phyloP scores from a whole-genome alignment of 1,140 invertebrate species.

The Meloidogyne floridensis region DNA sequence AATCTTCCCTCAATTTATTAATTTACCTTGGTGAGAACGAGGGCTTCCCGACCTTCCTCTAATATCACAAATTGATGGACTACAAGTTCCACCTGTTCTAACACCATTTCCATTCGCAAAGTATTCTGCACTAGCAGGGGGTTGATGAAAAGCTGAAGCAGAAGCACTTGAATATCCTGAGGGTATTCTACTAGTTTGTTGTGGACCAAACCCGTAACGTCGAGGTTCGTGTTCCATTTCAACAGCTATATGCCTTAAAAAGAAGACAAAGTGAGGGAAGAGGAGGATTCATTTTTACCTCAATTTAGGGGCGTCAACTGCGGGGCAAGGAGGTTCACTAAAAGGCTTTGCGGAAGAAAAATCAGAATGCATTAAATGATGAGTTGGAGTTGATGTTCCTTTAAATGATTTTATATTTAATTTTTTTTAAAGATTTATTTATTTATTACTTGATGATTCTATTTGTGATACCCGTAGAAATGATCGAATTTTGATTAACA shows the following conservation, averaged over 20 bases:
- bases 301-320: neutral
- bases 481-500: constrained; percentile 56
- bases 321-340: too few relatives aligned
- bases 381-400: constrained; percentile 26
- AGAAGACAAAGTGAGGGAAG: neutral
- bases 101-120: neutral
- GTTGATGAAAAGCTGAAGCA: constrained; percentile 9
- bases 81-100: neutral
- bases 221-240: constrained; percentile 33
- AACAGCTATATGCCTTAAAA: constrained; percentile 24
- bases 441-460: constrained; percentile 35
- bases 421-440: constrained; percentile 4
- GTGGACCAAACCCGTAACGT: constrained; percentile 16
- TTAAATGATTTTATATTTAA: neutral
- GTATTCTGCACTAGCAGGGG: neutral
- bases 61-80: neutral
- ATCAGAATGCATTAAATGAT: constrained; percentile 21
- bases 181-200: neutral
- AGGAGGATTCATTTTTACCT: neutral
- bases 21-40: constrained; percentile 5
- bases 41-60: neutral
- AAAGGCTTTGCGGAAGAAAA: constrained; percentile 16
- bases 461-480: constrained; percentile 45
- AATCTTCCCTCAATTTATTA: neutral
- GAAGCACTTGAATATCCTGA: constrained; percentile 5